Conservation (phyloP, 1,140 invertebrate genomes). For the Dryas iulia region DNA sequence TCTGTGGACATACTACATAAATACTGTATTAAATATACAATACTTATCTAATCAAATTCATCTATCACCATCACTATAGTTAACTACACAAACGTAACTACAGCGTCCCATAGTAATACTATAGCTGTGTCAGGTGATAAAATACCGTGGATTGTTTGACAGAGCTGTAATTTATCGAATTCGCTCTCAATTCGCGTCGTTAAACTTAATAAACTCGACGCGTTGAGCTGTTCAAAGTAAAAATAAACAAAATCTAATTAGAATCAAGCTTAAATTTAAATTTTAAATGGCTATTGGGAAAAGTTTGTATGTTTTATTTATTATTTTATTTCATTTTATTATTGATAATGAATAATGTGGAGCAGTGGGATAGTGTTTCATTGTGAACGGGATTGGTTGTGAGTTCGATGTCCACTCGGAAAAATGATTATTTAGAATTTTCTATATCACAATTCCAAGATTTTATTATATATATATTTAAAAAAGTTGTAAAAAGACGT, state of each 20-base stretch:
- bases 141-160: slow-evolving; percentile 18
- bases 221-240: not conserved
- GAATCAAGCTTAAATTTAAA: not conserved
- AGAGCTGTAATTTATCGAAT: slow-evolving; percentile 6
- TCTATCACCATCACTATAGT: too few relatives aligned
- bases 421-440: too few relatives aligned
- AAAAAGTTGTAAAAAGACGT: too few relatives aligned
- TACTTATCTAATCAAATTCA: too few relatives aligned
- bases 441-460: too few relatives aligned
- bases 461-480: too few relatives aligned
- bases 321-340: too few relatives aligned
- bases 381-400: not conserved
- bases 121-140: slow-evolving; percentile 11
- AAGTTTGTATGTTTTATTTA: not conserved
- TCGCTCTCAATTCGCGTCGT: not conserved
- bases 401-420: too few relatives aligned
- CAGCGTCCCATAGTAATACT: not conserved
- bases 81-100: not conserved
- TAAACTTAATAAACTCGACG: not conserved
- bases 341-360: too few relatives aligned
- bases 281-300: not conserved
- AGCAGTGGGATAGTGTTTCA: too few relatives aligned
- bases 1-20: too few relatives aligned
- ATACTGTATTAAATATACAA: too few relatives aligned
- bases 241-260: slow-evolving; percentile 3